Percentiles rank a stretch among this genome's conserved stretches.
phyloP scores from a whole-genome alignment of 64 coral and sea anemone species.

The Actinia equina region DNA sequence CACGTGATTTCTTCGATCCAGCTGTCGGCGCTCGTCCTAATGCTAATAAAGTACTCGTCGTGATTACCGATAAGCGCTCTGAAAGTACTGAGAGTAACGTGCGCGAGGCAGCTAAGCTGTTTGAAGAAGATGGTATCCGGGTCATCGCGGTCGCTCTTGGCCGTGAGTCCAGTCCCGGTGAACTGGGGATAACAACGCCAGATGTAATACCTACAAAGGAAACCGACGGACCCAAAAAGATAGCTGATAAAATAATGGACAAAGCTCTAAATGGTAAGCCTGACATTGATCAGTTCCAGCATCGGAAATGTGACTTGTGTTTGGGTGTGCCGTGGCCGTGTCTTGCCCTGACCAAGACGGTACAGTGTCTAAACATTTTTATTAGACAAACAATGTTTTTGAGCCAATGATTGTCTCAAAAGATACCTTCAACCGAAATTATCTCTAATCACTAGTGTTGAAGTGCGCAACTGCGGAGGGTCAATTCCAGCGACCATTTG shows the following conservation, averaged over 20 bases:
- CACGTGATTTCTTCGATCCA: conserved; percentile 24
- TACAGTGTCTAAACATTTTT: too few species aligned
- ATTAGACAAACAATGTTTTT: too few species aligned
- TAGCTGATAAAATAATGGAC: conserved; percentile 59
- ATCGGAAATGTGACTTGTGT: too few species aligned
- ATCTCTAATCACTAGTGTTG: too few species aligned
- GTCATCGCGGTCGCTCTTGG: conserved; percentile 75
- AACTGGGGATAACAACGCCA: conserved; percentile 40
- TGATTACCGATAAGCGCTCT: conserved; percentile 71
- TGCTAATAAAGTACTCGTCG: conserved; percentile 77
- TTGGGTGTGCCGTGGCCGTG: too few species aligned
- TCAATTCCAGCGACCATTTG: too few species aligned
- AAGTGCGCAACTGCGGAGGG: too few species aligned
- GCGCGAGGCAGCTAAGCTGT: conserved; percentile 14
- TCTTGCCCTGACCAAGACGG: too few species aligned
- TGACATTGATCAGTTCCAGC: neutral
- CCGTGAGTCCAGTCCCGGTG: conserved; percentile 11
- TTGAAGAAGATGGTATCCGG: conserved; percentile 51
- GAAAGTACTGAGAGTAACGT: conserved; percentile 32
- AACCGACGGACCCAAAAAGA: conserved; percentile 42
- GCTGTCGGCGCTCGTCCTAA: conserved; percentile 47
- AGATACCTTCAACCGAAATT: too few species aligned
- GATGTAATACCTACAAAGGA: conserved; percentile 38
- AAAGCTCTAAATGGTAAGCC: conserved; percentile 38
- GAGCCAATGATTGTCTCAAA: too few species aligned